Evolutionary conservation across 1,140 invertebrate species (phyloP).

Genomic region (Polypedilum vanderplanki): DNA sequence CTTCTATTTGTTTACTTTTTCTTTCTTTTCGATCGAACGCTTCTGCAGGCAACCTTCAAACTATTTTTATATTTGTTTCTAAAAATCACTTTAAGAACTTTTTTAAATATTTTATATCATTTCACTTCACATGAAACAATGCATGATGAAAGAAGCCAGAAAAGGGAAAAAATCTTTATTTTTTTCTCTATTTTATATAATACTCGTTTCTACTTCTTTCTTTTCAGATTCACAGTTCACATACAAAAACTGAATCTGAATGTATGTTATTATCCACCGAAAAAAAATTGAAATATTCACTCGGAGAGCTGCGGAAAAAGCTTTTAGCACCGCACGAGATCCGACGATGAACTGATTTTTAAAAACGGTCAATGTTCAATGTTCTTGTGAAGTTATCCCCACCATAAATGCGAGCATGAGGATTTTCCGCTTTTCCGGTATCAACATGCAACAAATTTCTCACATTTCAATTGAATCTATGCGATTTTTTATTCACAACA

Average conservation of each 20-base stretch:
- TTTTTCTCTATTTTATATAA: too few species aligned
- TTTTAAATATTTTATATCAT: not conserved
- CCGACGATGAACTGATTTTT: slow-evolving; percentile 23
- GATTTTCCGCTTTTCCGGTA: slow-evolving; percentile 23
- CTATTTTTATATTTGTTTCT: not conserved
- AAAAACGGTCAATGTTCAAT: not conserved
- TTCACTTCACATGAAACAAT: too few species aligned
- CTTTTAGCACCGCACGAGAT: slow-evolving; percentile 16
- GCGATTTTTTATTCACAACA: not conserved
- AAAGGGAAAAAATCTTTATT: too few species aligned
- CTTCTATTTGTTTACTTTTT: not conserved
- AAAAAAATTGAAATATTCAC: not conserved
- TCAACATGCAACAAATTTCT: slow-evolving; percentile 22
- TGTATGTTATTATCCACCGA: not conserved
- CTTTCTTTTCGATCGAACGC: not conserved
- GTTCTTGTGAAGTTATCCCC: not conserved
- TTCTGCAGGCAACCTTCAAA: not conserved
- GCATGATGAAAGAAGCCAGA: too few species aligned
- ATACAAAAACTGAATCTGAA: too few species aligned
- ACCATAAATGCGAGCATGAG: not conserved
- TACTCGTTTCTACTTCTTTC: too few species aligned
- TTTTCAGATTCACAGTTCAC: too few species aligned
- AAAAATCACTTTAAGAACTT: not conserved
- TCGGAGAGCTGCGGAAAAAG: not conserved
- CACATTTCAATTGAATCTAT: too few species aligned